Evolutionary conservation across 2,797 vertebrate genomes (phyloP), one percentile per base, ranked within the genome.

Genomic region (Gadopsis bispinosus): DNA sequence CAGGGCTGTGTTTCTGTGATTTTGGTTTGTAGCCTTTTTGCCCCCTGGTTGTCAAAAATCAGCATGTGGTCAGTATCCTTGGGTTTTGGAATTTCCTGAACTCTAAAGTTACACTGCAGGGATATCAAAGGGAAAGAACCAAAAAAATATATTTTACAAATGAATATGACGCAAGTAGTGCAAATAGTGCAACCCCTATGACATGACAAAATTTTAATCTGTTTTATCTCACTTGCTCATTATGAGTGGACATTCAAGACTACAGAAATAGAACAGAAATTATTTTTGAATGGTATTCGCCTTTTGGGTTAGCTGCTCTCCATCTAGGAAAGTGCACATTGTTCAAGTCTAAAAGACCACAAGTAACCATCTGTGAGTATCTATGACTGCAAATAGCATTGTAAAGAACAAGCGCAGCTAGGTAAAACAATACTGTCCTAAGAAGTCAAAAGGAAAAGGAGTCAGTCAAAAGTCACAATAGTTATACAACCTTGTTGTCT

Each of bases 401-500:
- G 22, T 73, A 6, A 55, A 72, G 83, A 87, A 86, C 81, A 81
- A 81, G 77, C 72, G 79, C 48, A 68, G 51, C 68, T 5, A 22
- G 75, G 73, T 58, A 69, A 75, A 83, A 76, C 67, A 51, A 65
- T 61, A 39, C 68, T 55, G 22, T 26, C 29, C 59, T 56, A 45
- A 69, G 62, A 85, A 79, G 53, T 81, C 4, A 0, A 74, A 82
- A 75, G 74, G 54, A 80, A 39, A 74, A 70, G 47, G 50, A 84
- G 69, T 83, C 81, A 81, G 82, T 73, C 71, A 79, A 50, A 72
- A 84, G 83, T 83, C 79, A 31, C 31, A 54, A 19, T 58, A 84
- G 47, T 83, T 84, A 68, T 41, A 41, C 31, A 83, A 83, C 83
- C 84, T 81, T 58, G 31, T 47, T 43, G 69, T 88, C 31, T 65